Evolutionary conservation across 1,140 invertebrate species (phyloP), one percentile per base, ranked within the genome.

Genomic region (Drosophila murphyi): DNA sequence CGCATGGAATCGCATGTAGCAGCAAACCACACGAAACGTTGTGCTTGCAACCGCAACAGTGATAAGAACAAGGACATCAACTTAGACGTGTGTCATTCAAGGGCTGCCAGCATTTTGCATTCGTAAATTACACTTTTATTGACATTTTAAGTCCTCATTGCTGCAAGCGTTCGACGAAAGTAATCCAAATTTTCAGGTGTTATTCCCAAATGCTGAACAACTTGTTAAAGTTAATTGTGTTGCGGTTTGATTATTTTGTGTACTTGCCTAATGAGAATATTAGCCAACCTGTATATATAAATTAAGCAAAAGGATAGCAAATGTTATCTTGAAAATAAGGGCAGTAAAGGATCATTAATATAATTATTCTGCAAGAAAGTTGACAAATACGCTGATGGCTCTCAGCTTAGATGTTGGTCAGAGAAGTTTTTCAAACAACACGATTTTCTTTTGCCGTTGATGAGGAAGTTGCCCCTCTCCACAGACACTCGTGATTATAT

Each of bases 81-180:
- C 63, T 79, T 68, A 37, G 57, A 57, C 48, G 45, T 56, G 39
- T 56, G 12, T 56, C 43, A 57, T 37, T 47, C 37, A 31, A 60
- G 35, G 6, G 63, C 50, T 56, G 54, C 12, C 61, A 61, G 2
- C 7, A n/a, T 64, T 62, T 31, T 70, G 37, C 35, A 64, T 71
- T 68, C 80, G 59, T 64, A 77, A 80, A 87, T 87, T 74, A 64
- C 76, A 73, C 69, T 68, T 79, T 82, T 63, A 87, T 87, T 77
- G 76, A 70, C 72, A 73, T 50, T 67, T 60, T 67, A 34, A 37
- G 29, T 43, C 54, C 20, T 20, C 20, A 20, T 1, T 20, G 20
- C 20, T 20, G 20, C 50, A 47, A 35, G 28, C 43, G 43, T 20
- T 47, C 47, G 56, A 34, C 12, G 20, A 60, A 60, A 34, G 31